Evolutionary conservation across 2,113 vertebrate genomes (phyloP), one percentile per base, ranked within the genome.

Genomic region (Calidris pygmaea): DNA sequence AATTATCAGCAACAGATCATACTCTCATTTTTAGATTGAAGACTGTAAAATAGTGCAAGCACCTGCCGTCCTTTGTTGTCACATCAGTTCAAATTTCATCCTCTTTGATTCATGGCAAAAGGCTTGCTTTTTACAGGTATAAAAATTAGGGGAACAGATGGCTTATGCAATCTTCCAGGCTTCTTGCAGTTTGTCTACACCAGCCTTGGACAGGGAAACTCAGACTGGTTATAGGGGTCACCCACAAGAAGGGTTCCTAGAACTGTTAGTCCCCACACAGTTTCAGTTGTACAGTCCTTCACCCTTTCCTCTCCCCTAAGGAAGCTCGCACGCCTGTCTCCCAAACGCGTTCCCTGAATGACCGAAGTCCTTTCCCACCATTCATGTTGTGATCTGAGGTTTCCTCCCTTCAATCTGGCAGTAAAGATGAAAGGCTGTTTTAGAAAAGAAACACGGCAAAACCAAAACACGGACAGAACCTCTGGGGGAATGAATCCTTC

Each of bases 371-470:
- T 92, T 92, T 95, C 85, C 53, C 75, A 81, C 22, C 20, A 66
- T 88, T 92, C 75, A 79, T 35, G 73, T 18, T 62, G 35, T 74
- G 75, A 95, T 66, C 75, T 82, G 62, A 91, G 71, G 66, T 56
- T 85, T 95, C 78, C 62, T 78, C 70, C 82, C 67, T 94, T 85
- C 72, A 85, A 52, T 65, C 53, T 68, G 53, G 87, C 85, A 87
- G 62, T n/a, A 52, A 90, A 91, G 90, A 87, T 75, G 48, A 94
- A 90, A 96, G 52, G 55, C 59, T 73, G 0, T 73, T 83, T 84
- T 32, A 87, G 73, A 81, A 90, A 89, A 91, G 80, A 66, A 95
- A 77, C 35, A 29, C 12, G 7, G 41, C 50, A 86, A 77, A 90
- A 73, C 23, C 18, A 76, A 90, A 94, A 84, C 68, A 62, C 7